phyloP scores from a whole-genome alignment of 2,888 invertebrate species.

The Eristalis tenax region DNA sequence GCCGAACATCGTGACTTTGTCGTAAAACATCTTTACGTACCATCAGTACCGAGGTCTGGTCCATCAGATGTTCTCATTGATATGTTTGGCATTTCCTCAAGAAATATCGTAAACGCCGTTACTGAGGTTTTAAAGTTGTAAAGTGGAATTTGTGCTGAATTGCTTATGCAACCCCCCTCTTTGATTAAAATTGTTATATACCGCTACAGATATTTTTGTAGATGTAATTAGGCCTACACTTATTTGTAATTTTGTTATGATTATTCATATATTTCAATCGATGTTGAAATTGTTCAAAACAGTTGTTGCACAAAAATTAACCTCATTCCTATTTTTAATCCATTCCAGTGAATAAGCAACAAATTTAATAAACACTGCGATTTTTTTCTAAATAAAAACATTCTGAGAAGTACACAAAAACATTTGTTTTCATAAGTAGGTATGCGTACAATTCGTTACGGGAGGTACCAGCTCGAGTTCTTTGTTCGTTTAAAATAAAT shows the following conservation, averaged over 20 bases:
- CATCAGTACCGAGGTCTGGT: conserved; percentile 94
- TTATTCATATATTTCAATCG: neutral
- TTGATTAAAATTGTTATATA: conserved; percentile 6
- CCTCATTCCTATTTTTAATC: conserved; percentile 9
- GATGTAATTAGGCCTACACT: neutral
- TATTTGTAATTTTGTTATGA: neutral
- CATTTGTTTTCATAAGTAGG: neutral
- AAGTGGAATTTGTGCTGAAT: conserved; percentile 49
- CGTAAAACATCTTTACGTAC: conserved; percentile 91
- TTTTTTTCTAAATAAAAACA: conserved; percentile 39
- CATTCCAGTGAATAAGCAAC: conserved; percentile 39
- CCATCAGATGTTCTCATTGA: conserved; percentile 93
- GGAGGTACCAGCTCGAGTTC: neutral
- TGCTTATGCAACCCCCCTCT: neutral
- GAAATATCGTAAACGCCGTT: conserved; percentile 88
- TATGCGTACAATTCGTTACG: neutral
- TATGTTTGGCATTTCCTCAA: conserved; percentile 93
- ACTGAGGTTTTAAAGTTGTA: conserved; percentile 84
- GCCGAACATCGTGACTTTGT: conserved; percentile 87
- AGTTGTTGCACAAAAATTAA: conserved; percentile 14
- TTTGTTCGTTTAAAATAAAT: no score
- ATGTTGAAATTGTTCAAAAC: conserved; percentile 19
- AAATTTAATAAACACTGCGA: conserved; percentile 15
- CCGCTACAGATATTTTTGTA: conserved; percentile 1
- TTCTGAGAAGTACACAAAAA: neutral